Percentiles rank a stretch among this genome's conserved stretches.
Evolutionary conservation across 2,888 invertebrate species (phyloP).

Genomic region (Drosophila ezoana): DNA sequence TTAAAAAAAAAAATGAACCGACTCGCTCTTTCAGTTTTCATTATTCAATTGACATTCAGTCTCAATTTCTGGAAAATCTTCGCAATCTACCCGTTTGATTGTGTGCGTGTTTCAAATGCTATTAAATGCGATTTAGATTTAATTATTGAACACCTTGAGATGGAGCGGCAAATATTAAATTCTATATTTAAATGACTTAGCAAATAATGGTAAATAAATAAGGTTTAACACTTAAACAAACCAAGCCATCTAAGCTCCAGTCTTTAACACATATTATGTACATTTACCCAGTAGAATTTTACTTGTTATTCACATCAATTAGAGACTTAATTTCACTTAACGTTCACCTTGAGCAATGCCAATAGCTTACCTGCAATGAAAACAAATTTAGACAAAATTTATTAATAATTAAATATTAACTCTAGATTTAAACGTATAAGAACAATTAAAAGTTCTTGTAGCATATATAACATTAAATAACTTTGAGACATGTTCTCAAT

Average conservation of each 20-base stretch:
- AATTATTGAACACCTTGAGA: conserved; percentile 37
- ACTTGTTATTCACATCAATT: conserved; percentile 7
- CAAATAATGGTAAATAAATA: no score
- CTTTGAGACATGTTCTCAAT: not conserved
- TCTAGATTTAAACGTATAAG: conserved; percentile 1
- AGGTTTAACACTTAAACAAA: no score
- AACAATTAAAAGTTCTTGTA: conserved; percentile 11
- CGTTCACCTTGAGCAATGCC: not conserved
- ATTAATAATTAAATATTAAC: conserved; percentile 9
- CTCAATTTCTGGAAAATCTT: conserved; percentile 31
- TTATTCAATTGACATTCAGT: conserved; percentile 53
- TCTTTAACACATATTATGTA: no score
- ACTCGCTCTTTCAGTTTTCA: conserved; percentile 42
- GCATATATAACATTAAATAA: conserved; percentile 11
- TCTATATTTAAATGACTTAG: no score
- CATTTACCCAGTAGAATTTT: no score
- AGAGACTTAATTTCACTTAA: not conserved
- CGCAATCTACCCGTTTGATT: conserved; percentile 30
- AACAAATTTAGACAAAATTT: conserved; percentile 12
- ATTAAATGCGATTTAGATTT: conserved; percentile 62
- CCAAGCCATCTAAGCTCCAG: no score
- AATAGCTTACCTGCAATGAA: conserved; percentile 56
- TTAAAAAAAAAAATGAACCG: conserved; percentile 30
- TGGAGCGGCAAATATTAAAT: no score
- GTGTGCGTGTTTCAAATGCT: conserved; percentile 3